A percentile compares a stretch with the other conserved stretches of the same genome.
Evolutionary conservation across 2,113 vertebrate genomes (phyloP).

Genomic region (Halcyon malimbica): DNA sequence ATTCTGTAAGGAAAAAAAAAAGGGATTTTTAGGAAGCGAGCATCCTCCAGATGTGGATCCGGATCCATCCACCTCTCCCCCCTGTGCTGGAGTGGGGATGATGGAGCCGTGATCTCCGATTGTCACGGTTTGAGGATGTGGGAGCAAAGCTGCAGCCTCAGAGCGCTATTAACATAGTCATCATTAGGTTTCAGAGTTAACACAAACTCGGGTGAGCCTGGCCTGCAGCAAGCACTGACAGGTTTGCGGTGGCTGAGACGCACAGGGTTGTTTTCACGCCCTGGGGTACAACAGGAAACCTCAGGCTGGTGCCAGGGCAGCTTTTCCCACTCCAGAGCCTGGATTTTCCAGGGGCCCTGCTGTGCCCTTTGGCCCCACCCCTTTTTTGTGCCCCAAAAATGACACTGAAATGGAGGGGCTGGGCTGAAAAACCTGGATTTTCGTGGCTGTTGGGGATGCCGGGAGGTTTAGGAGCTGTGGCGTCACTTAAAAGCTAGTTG

Average conservation of each 20-base stretch:
- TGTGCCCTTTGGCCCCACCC: not conserved
- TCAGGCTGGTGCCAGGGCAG: rapidly evolving
- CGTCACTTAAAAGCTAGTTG: not conserved
- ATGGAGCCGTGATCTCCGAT: rapidly evolving
- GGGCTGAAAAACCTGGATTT: not conserved
- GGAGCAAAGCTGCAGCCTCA: not conserved
- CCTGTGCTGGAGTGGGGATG: rapidly evolving
- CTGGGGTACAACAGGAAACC: rapidly evolving
- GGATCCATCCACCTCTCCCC: not conserved
- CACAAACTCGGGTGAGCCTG: rapidly evolving
- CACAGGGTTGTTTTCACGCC: rapidly evolving
- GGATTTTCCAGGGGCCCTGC: not conserved
- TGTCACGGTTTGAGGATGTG: rapidly evolving
- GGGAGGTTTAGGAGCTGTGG: not conserved
- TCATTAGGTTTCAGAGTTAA: not conserved
- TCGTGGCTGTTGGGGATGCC: not conserved
- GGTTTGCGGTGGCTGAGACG: rapidly evolving
- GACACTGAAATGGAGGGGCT: rapidly evolving
- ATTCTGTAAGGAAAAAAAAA: not conserved
- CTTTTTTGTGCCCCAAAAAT: not conserved
- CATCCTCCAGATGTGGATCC: rapidly evolving
- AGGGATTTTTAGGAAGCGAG: rapidly evolving
- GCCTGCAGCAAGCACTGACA: rapidly evolving
- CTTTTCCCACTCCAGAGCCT: not conserved
- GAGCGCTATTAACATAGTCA: rapidly evolving